phyloP scores from a whole-genome alignment of 2,888 invertebrate species.

The Villa cingulata region DNA sequence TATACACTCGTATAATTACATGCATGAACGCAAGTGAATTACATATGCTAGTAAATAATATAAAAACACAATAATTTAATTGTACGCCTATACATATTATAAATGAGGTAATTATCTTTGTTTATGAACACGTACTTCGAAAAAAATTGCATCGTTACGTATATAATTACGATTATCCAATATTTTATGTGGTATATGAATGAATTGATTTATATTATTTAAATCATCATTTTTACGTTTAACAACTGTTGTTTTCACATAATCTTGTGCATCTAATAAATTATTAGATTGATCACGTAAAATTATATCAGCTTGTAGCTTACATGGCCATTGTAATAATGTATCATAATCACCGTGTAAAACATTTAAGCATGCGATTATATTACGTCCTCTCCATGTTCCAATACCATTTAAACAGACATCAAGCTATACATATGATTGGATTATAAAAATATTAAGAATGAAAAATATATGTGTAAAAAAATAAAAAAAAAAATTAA shows the following conservation, averaged over 20 bases:
- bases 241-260: slow-evolving; percentile 47
- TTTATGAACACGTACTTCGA: slow-evolving; percentile 28
- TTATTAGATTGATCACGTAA: slow-evolving; percentile 48
- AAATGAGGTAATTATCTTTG: too few relatives aligned
- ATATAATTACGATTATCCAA: slow-evolving; percentile 28
- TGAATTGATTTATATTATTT: slow-evolving; percentile 18
- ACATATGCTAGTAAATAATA: too few relatives aligned
- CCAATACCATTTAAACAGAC: slow-evolving; percentile 59
- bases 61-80: too few relatives aligned
- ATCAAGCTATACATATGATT: slow-evolving; percentile 40
- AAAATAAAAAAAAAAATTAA: slow-evolving; percentile 1
- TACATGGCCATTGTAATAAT: slow-evolving; percentile 59
- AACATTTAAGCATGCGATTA: slow-evolving; percentile 54
- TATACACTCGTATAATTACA: too few relatives aligned
- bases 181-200: slow-evolving; percentile 25
- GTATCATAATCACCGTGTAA: slow-evolving; percentile 58
- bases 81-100: too few relatives aligned
- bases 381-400: slow-evolving; percentile 60
- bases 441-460: background rate
- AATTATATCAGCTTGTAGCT: slow-evolving; percentile 48
- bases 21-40: too few relatives aligned
- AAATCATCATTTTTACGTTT: slow-evolving; percentile 37
- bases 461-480: background rate
- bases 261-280: slow-evolving; percentile 44
- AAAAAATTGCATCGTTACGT: slow-evolving; percentile 30